Conservation (phyloP, 2,797 vertebrate genomes). For the Micromesistius poutassou region DNA sequence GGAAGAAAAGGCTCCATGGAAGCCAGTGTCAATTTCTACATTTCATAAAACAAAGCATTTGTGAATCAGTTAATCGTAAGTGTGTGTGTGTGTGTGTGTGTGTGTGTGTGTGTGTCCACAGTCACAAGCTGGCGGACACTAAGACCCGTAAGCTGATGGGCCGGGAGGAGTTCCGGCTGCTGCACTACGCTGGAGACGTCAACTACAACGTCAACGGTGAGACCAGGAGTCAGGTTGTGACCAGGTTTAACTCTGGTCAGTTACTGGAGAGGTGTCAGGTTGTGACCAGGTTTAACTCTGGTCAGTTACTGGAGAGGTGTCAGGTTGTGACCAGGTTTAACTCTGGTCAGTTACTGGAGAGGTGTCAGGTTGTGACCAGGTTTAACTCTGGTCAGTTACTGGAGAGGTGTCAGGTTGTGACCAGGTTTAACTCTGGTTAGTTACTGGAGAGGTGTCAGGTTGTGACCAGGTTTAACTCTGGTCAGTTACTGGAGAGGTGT, state of each 20-base stretch:
- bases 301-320: too few relatives aligned
- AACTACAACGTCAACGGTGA: slow-evolving; percentile 92
- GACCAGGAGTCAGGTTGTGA: not conserved
- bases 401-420: not conserved
- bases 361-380: not conserved
- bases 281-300: not conserved
- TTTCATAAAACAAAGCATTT: not conserved
- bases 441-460: not conserved
- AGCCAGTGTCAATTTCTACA: not conserved
- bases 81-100: not conserved
- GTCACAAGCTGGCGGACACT: slow-evolving; percentile 94
- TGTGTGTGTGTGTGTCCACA: slow-evolving; percentile 44
- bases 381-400: not conserved
- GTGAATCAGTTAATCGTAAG: not conserved
- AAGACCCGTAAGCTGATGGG: slow-evolving; percentile 90
- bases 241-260: not conserved
- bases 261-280: not conserved
- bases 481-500: too few relatives aligned
- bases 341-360: not conserved
- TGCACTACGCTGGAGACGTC: slow-evolving; percentile 96
- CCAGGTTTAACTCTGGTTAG: not conserved
- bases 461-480: not conserved
- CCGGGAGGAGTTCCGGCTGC: slow-evolving; percentile 91
- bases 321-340: not conserved
- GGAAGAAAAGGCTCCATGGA: not conserved